Conservation (phyloP, 2,888 invertebrate species). For the Carabus problematicus region DNA sequence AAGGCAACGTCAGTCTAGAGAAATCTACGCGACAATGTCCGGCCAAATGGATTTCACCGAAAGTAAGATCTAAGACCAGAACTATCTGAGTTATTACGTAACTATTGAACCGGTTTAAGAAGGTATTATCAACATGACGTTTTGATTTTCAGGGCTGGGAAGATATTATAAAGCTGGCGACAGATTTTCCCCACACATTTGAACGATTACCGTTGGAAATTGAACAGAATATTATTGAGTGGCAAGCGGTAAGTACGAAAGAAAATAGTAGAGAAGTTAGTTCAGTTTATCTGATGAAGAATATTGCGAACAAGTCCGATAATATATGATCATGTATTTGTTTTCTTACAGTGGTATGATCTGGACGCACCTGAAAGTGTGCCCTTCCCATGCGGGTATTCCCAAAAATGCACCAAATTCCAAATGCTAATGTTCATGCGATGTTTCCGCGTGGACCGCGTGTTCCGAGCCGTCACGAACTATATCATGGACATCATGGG, state of each 20-base stretch:
- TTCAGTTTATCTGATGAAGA: too few species aligned
- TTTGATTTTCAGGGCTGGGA: slow-evolving; percentile 76
- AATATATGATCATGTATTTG: slow-evolving; percentile 1
- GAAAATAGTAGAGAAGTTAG: too few species aligned
- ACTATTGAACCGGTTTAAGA: slow-evolving; percentile 8
- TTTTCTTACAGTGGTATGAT: slow-evolving; percentile 76
- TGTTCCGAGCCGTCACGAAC: slow-evolving; percentile 84
- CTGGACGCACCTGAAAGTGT: slow-evolving; percentile 80
- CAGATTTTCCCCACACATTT: slow-evolving; percentile 74
- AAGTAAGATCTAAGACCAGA: slow-evolving; percentile 53
- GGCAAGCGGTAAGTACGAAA: slow-evolving; percentile 72
- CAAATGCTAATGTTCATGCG: slow-evolving; percentile 82
- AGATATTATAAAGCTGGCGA: slow-evolving; percentile 76
- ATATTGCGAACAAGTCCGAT: too few species aligned
- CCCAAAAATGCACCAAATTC: slow-evolving; percentile 68
- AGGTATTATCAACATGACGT: slow-evolving; percentile 4
- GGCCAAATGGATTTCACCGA: slow-evolving; percentile 73
- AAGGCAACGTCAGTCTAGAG: slow-evolving; percentile 81
- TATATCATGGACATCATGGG: slow-evolving; percentile 86
- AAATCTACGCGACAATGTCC: slow-evolving; percentile 73
- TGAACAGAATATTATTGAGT: slow-evolving; percentile 61
- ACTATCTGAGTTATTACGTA: too few species aligned
- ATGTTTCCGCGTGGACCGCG: slow-evolving; percentile 89
- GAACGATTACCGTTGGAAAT: slow-evolving; percentile 70
- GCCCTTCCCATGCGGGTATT: slow-evolving; percentile 75